Evolutionary conservation across 2,888 invertebrate species (phyloP).

Genomic region (Tenthredo livida): DNA sequence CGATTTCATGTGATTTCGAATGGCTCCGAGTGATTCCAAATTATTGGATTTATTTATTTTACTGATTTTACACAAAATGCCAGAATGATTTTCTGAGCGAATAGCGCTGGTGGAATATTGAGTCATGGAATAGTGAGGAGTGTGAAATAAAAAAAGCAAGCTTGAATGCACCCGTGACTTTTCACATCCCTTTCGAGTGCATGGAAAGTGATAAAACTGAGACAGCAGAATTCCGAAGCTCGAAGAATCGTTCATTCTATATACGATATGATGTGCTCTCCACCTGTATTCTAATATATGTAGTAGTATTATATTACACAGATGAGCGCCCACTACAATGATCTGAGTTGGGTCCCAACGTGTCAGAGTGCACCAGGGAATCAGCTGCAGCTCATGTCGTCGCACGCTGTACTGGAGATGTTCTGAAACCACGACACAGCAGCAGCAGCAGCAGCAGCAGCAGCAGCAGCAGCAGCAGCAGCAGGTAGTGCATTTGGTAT

Average conservation of each 20-base stretch:
- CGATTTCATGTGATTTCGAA: too few relatives aligned
- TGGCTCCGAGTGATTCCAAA: too few relatives aligned
- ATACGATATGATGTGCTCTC: not conserved
- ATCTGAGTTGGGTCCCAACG: not conserved
- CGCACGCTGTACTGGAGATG: constrained; percentile 45
- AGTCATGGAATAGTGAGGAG: too few relatives aligned
- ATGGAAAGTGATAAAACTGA: not conserved
- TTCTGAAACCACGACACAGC: constrained; percentile 47
- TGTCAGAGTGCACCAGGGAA: constrained; percentile 24
- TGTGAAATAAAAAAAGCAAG: too few relatives aligned
- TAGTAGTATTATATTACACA: not conserved
- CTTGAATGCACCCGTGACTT: too few relatives aligned
- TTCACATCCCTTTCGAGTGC: too few relatives aligned
- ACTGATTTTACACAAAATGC: too few relatives aligned
- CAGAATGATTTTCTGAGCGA: too few relatives aligned
- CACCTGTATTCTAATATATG: not conserved
- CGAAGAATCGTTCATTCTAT: not conserved
- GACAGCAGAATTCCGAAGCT: not conserved
- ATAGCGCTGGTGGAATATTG: too few relatives aligned
- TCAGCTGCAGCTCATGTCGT: constrained; percentile 43
- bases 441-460: not conserved
- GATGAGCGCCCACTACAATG: constrained; percentile 19
- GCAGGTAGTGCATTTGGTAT: not conserved
- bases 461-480: not conserved
- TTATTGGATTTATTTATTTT: too few relatives aligned